These are phyloP conservation scores for Trissolcus basalis DNA, from an alignment of 1,140 invertebrate species.

Conservation along the genomic window DNA sequence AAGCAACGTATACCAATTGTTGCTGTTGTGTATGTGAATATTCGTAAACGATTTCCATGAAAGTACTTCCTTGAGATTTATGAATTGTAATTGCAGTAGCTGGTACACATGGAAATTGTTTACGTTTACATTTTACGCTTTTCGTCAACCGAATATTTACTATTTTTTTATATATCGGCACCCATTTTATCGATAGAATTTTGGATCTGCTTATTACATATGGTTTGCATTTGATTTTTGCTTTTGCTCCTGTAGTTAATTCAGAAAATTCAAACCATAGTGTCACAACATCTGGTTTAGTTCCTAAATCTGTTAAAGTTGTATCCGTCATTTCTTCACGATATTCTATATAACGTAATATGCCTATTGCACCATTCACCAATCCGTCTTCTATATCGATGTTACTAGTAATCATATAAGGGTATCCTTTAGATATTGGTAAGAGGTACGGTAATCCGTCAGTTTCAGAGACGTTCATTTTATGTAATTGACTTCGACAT, in stretches of 20 bases:
- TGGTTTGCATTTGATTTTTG: neutral
- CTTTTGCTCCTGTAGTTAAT: neutral
- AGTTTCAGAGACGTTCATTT: neutral
- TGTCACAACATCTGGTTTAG: neutral
- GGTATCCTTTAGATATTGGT: too few relatives aligned
- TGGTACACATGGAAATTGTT: neutral
- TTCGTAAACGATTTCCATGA: neutral
- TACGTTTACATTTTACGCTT: neutral
- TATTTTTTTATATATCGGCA: neutral
- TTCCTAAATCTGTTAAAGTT: neutral
- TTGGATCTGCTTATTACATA: neutral
- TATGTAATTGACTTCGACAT: constrained; percentile 5
- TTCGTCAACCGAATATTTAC: neutral
- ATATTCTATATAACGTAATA: neutral
- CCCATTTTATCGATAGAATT: neutral
- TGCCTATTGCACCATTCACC: neutral
- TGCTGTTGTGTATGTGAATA: neutral
- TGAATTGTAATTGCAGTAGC: neutral
- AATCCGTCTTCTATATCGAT: neutral
- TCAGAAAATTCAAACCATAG: neutral
- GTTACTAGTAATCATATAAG: too few relatives aligned
- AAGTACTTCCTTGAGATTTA: neutral
- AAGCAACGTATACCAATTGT: constrained; percentile 46
- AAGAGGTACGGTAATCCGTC: neutral
- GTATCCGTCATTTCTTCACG: too few relatives aligned